These are phyloP conservation scores for Scaptomyza montana DNA, from an alignment of 1,140 invertebrate genomes.

Conservation along the genomic window DNA sequence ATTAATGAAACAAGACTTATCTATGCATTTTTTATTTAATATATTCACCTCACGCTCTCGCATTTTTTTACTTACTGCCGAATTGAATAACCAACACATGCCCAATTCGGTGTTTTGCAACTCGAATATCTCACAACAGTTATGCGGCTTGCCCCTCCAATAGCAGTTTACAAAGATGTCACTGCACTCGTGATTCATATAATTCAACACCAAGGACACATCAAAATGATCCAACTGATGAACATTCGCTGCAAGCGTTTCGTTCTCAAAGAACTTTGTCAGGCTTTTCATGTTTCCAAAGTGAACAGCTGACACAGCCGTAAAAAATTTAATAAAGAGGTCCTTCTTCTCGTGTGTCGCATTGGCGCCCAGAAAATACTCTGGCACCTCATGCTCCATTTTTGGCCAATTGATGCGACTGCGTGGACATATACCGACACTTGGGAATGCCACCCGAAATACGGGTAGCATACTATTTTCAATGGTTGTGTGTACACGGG, in stretches of 20 bases:
- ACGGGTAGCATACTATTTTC: slow-evolving; percentile 64
- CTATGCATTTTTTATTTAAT: background rate
- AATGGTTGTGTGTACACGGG: slow-evolving; percentile 68
- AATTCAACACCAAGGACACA: slow-evolving; percentile 46
- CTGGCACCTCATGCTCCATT: slow-evolving; percentile 41
- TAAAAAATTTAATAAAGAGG: slow-evolving; percentile 62
- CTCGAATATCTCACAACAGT: slow-evolving; percentile 72
- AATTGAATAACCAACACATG: slow-evolving; percentile 69
- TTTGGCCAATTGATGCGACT: slow-evolving; percentile 57
- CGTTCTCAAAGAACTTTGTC: slow-evolving; percentile 45
- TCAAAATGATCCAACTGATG: slow-evolving; percentile 50
- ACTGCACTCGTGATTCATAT: slow-evolving; percentile 37
- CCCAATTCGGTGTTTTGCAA: slow-evolving; percentile 71
- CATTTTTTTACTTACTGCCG: slow-evolving; percentile 41
- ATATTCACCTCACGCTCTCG: slow-evolving; percentile 26
- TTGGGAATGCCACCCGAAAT: slow-evolving; percentile 63
- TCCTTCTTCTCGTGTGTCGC: slow-evolving; percentile 22
- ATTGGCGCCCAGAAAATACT: slow-evolving; percentile 63
- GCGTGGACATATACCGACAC: slow-evolving; percentile 60
- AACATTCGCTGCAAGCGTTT: slow-evolving; percentile 22
- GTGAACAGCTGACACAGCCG: slow-evolving; percentile 39
- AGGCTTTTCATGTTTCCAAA: slow-evolving; percentile 45
- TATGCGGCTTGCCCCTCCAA: slow-evolving; percentile 49
- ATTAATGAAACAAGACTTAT: no score
- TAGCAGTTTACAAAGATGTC: slow-evolving; percentile 52